A percentile compares a stretch with the other conserved stretches of the same genome.
phyloP scores from a whole-genome alignment of 2,113 vertebrate species.

The Antechinus stuartii region DNA sequence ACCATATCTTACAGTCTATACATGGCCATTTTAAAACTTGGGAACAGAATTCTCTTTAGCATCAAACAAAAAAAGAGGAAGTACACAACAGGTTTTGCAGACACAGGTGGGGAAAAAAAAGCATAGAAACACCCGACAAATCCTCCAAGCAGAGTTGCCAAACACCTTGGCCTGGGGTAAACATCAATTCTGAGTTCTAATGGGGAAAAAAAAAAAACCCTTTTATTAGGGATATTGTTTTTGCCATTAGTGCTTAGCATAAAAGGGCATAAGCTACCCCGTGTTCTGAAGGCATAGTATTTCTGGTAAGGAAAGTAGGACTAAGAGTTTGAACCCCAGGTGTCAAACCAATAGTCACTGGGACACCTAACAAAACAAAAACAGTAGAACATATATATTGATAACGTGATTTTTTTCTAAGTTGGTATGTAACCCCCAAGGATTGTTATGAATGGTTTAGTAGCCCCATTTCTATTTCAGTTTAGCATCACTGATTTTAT shows the following conservation, averaged over 20 bases:
- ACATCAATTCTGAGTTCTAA: neutral
- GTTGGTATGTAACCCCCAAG: neutral
- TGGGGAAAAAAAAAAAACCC: too few species aligned
- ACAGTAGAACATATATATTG: neutral
- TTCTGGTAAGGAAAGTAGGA: neutral
- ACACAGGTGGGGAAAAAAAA: neutral
- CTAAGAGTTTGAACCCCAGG: neutral
- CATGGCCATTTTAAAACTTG: neutral
- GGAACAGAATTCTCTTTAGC: neutral
- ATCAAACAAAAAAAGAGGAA: neutral
- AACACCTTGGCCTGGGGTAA: neutral
- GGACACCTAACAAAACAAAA: neutral
- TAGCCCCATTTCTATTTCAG: neutral
- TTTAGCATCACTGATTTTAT: neutral
- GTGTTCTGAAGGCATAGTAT: neutral
- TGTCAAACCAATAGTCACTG: neutral
- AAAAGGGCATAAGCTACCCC: neutral
- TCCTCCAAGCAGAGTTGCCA: neutral
- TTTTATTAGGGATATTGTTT: neutral
- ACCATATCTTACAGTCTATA: neutral
- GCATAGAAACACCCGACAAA: neutral
- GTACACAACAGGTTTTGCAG: neutral
- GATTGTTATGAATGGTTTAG: neutral
- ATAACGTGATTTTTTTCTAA: neutral
- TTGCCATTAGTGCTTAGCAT: neutral